Evolutionary conservation across 2,113 vertebrate genomes (phyloP).

Genomic region (Mungos mungo): DNA sequence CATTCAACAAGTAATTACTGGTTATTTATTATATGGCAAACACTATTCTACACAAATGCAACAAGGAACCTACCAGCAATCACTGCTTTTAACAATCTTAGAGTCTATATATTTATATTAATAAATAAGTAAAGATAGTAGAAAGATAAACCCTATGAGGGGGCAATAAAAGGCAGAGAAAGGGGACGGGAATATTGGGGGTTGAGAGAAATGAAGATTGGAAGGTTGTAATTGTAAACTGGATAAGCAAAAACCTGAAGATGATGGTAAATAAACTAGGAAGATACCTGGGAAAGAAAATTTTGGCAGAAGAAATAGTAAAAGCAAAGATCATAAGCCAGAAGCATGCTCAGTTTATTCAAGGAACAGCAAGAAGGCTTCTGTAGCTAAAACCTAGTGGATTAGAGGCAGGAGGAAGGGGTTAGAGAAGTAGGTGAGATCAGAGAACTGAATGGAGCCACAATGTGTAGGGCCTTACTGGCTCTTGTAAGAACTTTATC

Average conservation of each 20-base stretch:
- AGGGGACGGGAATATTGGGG: not conserved
- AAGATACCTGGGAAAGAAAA: not conserved
- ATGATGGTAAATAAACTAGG: not conserved
- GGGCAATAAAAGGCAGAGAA: not conserved
- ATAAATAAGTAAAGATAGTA: not conserved
- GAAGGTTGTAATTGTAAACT: not conserved
- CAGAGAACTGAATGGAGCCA: not conserved
- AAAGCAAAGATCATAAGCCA: not conserved
- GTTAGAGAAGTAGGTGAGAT: not conserved
- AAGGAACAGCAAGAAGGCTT: not conserved
- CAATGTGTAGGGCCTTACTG: not conserved
- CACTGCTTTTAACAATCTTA: not conserved
- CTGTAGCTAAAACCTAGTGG: not conserved
- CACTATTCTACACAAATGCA: not conserved
- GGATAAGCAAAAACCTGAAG: not conserved
- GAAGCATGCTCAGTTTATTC: not conserved
- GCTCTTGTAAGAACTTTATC: not conserved
- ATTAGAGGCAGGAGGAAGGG: not conserved
- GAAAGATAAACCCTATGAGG: not conserved
- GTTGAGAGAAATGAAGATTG: not conserved
- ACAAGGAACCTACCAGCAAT: not conserved
- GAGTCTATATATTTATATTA: not conserved
- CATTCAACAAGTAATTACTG: not conserved
- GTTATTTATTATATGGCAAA: not conserved
- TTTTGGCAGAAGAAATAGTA: not conserved